Base-by-base conservation (phyloP, 2,113 vertebrate genomes). In the Nesospiza acunhae region DNA sequence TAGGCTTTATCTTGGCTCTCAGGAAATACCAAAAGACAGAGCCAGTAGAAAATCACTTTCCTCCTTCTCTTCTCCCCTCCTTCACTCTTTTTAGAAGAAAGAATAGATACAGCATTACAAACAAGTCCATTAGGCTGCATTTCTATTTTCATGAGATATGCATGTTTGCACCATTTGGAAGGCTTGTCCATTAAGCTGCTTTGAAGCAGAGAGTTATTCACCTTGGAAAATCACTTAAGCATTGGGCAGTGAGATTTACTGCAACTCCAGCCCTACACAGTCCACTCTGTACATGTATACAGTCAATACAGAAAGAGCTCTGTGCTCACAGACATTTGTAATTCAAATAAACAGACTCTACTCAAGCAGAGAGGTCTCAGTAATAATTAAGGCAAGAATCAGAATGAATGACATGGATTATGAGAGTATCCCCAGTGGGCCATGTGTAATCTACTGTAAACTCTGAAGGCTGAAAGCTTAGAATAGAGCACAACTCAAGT, bases 341-440 rank as follows among this genome's bases (percentile, higher is more conserved):
- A 93, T 66, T 88, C 74, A 90, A 92, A 93, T 30, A 55, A 95
- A 88, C n/a, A 82, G 75, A 82, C 28, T 46, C 73, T 67, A 58
- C 52, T 79, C 82, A 89, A 55, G 81, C 39, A 46, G 15, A 59
- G 46, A 60, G 47, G 80, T 77, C 67, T 87, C 84, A 75, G 73
- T 39, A 96, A 91, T 94, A 91, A 91, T 85, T 82, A 81, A 84
- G 47, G 15, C 58, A 86, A 89, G 50, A 79, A 85, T 35, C 69
- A 93, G 75, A 95, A 91, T 82, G 94, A 96, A 83, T 78, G 33
- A 89, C 88, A 83, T 75, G 91, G 85, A 92, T 95, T 93, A 95
- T 74, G 6, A 73, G 33, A 68, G 56, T 63, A 73, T 93, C 90
- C 84, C 86, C 93, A 81, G 87, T 50, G 69, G 92, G 86, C 46